phyloP scores from a whole-genome alignment of 2,113 vertebrate genomes.

The Maccullochella peelii region DNA sequence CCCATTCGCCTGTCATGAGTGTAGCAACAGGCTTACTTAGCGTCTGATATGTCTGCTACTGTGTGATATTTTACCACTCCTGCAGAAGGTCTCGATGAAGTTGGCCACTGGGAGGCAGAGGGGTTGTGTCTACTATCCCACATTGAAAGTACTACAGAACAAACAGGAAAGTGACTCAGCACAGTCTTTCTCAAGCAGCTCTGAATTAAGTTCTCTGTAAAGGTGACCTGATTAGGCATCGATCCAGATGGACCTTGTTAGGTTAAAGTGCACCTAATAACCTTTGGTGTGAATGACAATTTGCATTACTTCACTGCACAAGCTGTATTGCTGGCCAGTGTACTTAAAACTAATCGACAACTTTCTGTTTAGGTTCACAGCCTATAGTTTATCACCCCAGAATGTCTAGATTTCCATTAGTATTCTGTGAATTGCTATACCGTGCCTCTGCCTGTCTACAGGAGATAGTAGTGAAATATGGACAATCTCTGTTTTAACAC shows the following conservation, averaged over 20 bases:
- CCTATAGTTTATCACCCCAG: slow-evolving; percentile 10
- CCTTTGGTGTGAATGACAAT: slow-evolving; percentile 32
- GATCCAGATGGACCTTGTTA: slow-evolving; percentile 17
- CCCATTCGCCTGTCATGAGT: not conserved
- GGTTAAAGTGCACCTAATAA: slow-evolving; percentile 20
- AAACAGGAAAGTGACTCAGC: slow-evolving; percentile 41
- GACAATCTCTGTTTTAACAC: slow-evolving; percentile 38
- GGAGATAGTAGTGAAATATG: slow-evolving; percentile 49
- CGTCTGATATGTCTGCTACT: not conserved
- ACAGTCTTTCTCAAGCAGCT: slow-evolving; percentile 3
- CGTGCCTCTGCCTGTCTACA: not conserved
- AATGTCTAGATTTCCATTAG: not conserved
- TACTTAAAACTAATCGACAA: slow-evolving; percentile 20
- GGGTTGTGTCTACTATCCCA: not conserved
- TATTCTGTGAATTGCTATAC: slow-evolving; percentile 7
- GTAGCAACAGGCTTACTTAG: not conserved
- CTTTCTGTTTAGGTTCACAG: not conserved
- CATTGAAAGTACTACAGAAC: not conserved
- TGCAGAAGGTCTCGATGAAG: not conserved
- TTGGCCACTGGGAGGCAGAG: slow-evolving; percentile 4
- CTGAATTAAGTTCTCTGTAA: slow-evolving; percentile 29
- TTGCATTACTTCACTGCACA: slow-evolving; percentile 6
- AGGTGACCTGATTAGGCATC: slow-evolving; percentile 43
- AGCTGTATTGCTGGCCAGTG: not conserved
- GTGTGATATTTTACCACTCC: not conserved